Evolutionary conservation across 2,113 vertebrate genomes (phyloP), one percentile per base, ranked within the genome.

Genomic region (Anolis carolinensis): DNA sequence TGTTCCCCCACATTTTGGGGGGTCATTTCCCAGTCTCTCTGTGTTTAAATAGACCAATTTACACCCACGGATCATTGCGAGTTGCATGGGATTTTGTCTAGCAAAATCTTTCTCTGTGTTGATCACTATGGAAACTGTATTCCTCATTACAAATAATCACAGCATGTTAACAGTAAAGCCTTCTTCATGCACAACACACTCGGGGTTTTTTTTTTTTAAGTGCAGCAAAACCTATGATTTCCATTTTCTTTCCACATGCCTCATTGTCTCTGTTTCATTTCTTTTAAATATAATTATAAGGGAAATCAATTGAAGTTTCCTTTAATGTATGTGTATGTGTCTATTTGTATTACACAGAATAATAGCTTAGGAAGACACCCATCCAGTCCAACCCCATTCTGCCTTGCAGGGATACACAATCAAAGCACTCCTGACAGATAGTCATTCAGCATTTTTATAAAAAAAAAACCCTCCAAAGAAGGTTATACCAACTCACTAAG

Each of bases 41-140:
- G 39, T 75, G 50, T 68, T 79, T 89, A 76, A 84, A 76, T 52
- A 68, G 6, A 85, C 39, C 27, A 85, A 87, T 86, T 83, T 11
- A 86, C n/a, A 71, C 3, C 21, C 80, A 62, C 16, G 82, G 86
- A 5, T 48, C 89, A 52, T 44, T 20, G 25, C 63, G 14, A 78
- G 21, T 3, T 67, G 25, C 34, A 84, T 0, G 23, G 39, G n/a
- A n/a, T 20, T 83, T 68, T 10, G 77, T 0, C 73, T 88, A 44
- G 14, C 68, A 77, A 91, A 87, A 92, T 92, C 55, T 23, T 90
- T 52, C 76, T 79, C 0, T 85, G 25, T 59, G 65, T 75, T 87
- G 23, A 83, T 65, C 30, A 85, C 80, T 72, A 68, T 18, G 32
- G 2, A 63, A 91, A 92, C 84, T 13, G 1, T 55, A 86, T 5